Evolutionary conservation across 2,888 invertebrate genomes (phyloP), one percentile per base, ranked within the genome.

Genomic region (Idaea biselata): DNA sequence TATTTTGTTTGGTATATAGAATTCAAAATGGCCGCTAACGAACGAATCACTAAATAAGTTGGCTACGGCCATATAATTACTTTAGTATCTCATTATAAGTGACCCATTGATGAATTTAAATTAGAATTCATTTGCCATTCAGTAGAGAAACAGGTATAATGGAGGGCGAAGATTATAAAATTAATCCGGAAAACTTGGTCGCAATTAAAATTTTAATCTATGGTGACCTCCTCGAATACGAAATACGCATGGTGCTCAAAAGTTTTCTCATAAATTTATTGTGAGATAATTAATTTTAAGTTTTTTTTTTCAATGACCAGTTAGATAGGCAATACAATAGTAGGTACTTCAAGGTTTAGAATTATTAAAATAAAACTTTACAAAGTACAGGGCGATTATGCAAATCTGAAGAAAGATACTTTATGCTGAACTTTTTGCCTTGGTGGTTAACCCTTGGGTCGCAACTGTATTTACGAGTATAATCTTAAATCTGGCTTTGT

Each of bases 151-250:
- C 74, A 81, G 74, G 75, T 76, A 74, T 72, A 72, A 61, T 71
- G 74, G 74, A 77, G 77, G 76, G 74, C 76, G 76, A 77, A 84
- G 82, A 84, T 88, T 86, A 85, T 82, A 81, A 84, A 84, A 86
- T 87, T 82, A 85, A 88, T 86, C 79, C 82, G 69, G 73, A 78
- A 82, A 89, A 88, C 80, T 89, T 86, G 73, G 77, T 80, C 78
- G 83, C 84, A 86, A 89, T 90, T 89, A 88, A 89, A 87, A 89
- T 89, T 88, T 86, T 86, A 88, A 90, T 90, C 88, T 84, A 70
- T 76, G 76, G 77, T 75, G 79, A 44, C 44, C 71, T 75, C 76
- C 75, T 18, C 76, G 73, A 82, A 81, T 75, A 80, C 79, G 79
- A 82, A 84, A 84, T 84, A 81, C 78, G 80, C 80, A 79, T 76